Evolutionary conservation across 2,113 vertebrate genomes (phyloP).

Genomic region (Hippocampus guttulatus): DNA sequence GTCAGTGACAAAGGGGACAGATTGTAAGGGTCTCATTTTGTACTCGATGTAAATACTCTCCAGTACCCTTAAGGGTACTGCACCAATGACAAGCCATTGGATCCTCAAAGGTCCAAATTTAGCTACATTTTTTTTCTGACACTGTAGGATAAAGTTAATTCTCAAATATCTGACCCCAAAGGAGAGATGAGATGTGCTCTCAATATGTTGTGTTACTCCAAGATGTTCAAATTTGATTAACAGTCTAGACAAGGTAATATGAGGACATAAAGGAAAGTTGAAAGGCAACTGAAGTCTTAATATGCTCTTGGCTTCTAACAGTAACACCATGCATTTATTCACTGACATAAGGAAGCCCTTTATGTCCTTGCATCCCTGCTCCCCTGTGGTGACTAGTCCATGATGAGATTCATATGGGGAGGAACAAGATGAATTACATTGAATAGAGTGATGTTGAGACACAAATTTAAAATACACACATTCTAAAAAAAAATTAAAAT

Average conservation of each 20-base stretch:
- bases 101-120: too few relatives aligned
- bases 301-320: neutral
- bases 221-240: neutral
- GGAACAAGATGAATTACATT: conserved; percentile 27
- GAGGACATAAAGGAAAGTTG: neutral
- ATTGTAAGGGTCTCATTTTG: too few relatives aligned
- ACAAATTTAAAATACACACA: too few relatives aligned
- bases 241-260: neutral
- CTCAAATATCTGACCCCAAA: neutral
- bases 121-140: too few relatives aligned
- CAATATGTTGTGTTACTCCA: neutral
- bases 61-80: too few relatives aligned
- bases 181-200: neutral
- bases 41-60: too few relatives aligned
- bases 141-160: neutral
- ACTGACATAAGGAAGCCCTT: conserved; percentile 20
- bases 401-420: conserved; percentile 39
- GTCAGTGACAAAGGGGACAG: too few relatives aligned
- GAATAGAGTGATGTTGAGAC: neutral
- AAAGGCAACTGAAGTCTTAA: conserved; percentile 5
- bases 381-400: conserved; percentile 30
- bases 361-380: conserved; percentile 30
- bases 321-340: neutral
- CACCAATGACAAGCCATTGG: too few relatives aligned
- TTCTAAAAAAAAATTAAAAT: too few relatives aligned